Percentiles rank a stretch among this genome's conserved stretches.
phyloP scores from a whole-genome alignment of 2,113 vertebrate species.

The Neoarius graeffei region DNA sequence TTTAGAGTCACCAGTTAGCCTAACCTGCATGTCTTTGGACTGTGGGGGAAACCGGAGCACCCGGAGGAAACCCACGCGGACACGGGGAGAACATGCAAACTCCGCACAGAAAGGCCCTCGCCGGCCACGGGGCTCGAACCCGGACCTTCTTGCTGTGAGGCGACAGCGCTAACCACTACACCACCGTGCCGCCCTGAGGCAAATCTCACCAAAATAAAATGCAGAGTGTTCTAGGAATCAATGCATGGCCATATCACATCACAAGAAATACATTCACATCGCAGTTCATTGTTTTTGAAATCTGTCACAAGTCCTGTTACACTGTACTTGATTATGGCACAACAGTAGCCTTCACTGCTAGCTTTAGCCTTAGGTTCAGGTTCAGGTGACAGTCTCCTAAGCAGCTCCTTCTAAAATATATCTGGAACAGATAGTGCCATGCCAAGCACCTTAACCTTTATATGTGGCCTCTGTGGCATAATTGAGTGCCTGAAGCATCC shows the following conservation, averaged over 20 bases:
- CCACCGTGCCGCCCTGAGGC: too few species aligned
- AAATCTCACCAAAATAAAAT: background rate
- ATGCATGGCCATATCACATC: background rate
- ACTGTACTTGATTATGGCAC: background rate
- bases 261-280: background rate
- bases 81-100: too few species aligned
- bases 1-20: too few species aligned
- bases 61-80: too few species aligned
- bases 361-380: background rate
- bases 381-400: conserved; percentile 4
- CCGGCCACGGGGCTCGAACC: too few species aligned
- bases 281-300: background rate
- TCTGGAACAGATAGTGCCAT: conserved; percentile 5
- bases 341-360: background rate
- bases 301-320: background rate
- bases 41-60: too few species aligned
- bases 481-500: conserved; percentile 43
- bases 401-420: conserved; percentile 4
- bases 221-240: background rate
- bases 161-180: too few species aligned
- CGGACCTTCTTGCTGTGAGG: too few species aligned
- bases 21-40: too few species aligned
- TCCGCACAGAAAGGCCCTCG: too few species aligned
- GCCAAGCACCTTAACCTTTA: conserved; percentile 48
- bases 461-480: conserved; percentile 48